These are phyloP conservation scores for Athrips mouffetella DNA, from an alignment of 2,888 invertebrate genomes.

Conservation along the genomic window DNA sequence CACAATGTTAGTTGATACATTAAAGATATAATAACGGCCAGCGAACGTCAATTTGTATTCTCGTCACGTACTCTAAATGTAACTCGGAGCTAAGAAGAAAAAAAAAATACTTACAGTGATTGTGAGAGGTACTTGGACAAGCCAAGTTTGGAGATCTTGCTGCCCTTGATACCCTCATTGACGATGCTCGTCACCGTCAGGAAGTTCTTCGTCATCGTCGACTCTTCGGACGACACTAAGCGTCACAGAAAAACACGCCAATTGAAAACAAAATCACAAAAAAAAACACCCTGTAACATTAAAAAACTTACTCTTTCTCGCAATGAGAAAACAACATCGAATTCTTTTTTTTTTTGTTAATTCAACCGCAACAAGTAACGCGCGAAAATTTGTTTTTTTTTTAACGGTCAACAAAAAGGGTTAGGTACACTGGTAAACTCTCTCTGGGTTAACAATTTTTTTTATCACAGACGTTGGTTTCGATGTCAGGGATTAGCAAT, in stretches of 20 bases:
- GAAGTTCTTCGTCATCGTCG: constrained; percentile 78
- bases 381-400: constrained; percentile 44
- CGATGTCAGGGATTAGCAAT: constrained; percentile 42
- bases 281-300: constrained; percentile 21
- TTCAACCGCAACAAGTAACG: constrained; percentile 65
- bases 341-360: constrained; percentile 43
- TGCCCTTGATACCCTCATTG: constrained; percentile 86
- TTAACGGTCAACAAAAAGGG: constrained; percentile 34
- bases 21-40: no score
- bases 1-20: no score
- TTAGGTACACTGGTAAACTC: constrained; percentile 30
- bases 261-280: constrained; percentile 18
- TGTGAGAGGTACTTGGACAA: constrained; percentile 87
- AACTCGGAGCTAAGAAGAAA: no score
- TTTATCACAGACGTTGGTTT: constrained; percentile 58
- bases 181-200: constrained; percentile 80
- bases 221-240: constrained; percentile 68
- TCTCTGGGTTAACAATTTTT: constrained; percentile 28
- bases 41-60: no score
- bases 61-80: no score
- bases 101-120: constrained; percentile 84
- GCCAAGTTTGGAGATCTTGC: constrained; percentile 85
- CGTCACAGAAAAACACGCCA: constrained; percentile 35
- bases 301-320: constrained; percentile 62
- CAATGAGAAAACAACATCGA: constrained; percentile 66